These are phyloP conservation scores for Trichopria drosophilae DNA, from an alignment of 2,888 invertebrate genomes.

Conservation along the genomic window DNA sequence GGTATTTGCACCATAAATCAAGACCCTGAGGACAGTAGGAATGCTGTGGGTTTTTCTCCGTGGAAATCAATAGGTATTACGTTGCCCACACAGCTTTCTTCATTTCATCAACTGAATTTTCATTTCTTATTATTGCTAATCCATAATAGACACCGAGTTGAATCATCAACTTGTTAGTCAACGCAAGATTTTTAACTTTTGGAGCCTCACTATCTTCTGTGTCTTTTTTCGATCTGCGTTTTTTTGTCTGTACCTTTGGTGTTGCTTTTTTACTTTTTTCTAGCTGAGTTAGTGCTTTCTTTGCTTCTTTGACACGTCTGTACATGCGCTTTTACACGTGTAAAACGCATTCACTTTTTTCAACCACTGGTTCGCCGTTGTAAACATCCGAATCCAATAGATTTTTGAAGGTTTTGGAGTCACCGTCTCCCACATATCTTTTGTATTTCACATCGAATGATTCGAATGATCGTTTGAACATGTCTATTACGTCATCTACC, in stretches of 20 bases:
- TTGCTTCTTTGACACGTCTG: conserved; percentile 2
- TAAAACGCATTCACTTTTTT: conserved; percentile 9
- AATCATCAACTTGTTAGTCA: conserved; percentile 5
- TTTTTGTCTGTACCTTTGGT: not conserved
- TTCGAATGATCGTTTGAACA: conserved; percentile 10
- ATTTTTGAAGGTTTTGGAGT: conserved; percentile 12
- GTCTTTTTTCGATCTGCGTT: not conserved
- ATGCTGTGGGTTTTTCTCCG: not conserved
- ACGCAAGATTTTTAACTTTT: not conserved
- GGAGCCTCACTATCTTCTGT: too few relatives aligned
- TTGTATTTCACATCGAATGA: conserved; percentile 1
- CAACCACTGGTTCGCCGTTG: not conserved
- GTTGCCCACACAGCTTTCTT: conserved; percentile 11
- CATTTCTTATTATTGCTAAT: conserved; percentile 2
- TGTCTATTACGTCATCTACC: conserved; percentile 27
- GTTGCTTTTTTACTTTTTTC: too few relatives aligned
- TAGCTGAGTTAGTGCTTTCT: too few relatives aligned
- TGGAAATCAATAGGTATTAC: not conserved
- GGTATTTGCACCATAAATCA: conserved; percentile 1
- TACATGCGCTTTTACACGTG: conserved; percentile 35
- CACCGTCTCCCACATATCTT: conserved; percentile 7
- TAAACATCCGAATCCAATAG: conserved; percentile 6
- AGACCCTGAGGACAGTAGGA: not conserved
- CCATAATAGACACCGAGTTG: conserved; percentile 6
- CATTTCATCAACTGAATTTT: conserved; percentile 7